Base-by-base conservation (phyloP, 2,113 vertebrate species). In the Sitta europaea region DNA sequence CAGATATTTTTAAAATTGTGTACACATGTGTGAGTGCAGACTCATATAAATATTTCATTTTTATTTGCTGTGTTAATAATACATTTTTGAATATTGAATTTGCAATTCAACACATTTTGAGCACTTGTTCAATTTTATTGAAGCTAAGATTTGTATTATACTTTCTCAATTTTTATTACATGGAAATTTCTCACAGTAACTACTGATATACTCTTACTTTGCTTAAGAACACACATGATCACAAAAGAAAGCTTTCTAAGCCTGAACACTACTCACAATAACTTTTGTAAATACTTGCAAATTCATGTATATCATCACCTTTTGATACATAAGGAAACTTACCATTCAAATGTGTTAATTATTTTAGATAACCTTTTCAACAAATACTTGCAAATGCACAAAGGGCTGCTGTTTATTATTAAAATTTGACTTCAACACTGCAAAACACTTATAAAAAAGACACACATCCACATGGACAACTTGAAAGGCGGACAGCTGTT, bases 11-110 rank as follows among this genome's bases (percentile, higher is more conserved):
- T 43, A 81, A 78, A 43, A 12, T 31, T 74, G 13, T 1, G 2
- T 40, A 48, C 2, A n/a, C 9, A 12, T 0, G 0, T 0, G 0
- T 21, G 10, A 7, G 0, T 3, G 2, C 10, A 31, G 15, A 47
- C 2, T 35, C 7, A 11, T 16, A 51, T 29, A 50, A 88, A 29
- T 71, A 76, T 47, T 76, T 84, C 5, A 73, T 61, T 66, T n/a
- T 40, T 66, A 71, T 68, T 58, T 5, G 4, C 3, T 11, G 10
- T 16, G 7, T 43, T 83, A 63, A 38, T 31, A 68, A 51, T 22
- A 38, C 4, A 0, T 4, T 48, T 72, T 57, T 87, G 65, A 54
- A 66, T 9, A 4, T 14, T 35, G 21, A 87, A 45, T 81, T 84
- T 86, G 28, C 13, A 87, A 4, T 77, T 77, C 27, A 71, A 71